Evolutionary conservation across 2,797 vertebrate genomes (phyloP), one percentile per base, ranked within the genome.

Genomic region (Tympanoctomys barrerae): DNA sequence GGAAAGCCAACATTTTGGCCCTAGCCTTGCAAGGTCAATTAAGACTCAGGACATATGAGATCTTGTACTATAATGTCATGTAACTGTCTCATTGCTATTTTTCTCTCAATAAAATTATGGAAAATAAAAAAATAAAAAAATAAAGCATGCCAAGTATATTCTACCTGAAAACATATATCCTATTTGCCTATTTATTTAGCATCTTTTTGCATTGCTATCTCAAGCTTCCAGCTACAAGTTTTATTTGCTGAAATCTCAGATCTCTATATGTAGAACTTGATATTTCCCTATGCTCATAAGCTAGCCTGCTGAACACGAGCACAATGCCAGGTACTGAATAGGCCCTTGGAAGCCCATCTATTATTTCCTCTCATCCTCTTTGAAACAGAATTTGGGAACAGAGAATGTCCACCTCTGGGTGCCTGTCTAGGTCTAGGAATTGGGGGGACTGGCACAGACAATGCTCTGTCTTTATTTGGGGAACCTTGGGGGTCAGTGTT

Each of bases 341-440:
- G 82, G 66, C n/a, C 57, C 33, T 79, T 49, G 18, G 19, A 2
- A 14, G 57, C 62, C 22, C 21, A 62, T 24, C 19, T 21, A 73
- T 18, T 5, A n/a, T 14, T 28, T 42, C 28, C 11, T 66, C 24
- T 59, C 12, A 77, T 57, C 3, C 12, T 59, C 49, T 87, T 83
- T 66, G n/a, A 71, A 77, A 88, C 66, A 64, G 83, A 75, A 80
- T 61, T 31, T 88, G 33, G 9, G 31, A n/a, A 39, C 62, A 79
- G 46, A 49, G 78, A 59, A 73, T 12, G 5, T n/a, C 13, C 26
- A 26, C 26, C 52, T 12, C 7, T 3, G 78, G 59, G 28, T 70
- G 18, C 24, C 94, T 75, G 54, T 24, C n/a, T 33, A 82, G 22
- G 77, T 77, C 78, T 90, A 83, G 75, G 54, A 96, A 36, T 24